Base-by-base conservation (phyloP, 2,113 vertebrate genomes). In the Atractosteus spatula region DNA sequence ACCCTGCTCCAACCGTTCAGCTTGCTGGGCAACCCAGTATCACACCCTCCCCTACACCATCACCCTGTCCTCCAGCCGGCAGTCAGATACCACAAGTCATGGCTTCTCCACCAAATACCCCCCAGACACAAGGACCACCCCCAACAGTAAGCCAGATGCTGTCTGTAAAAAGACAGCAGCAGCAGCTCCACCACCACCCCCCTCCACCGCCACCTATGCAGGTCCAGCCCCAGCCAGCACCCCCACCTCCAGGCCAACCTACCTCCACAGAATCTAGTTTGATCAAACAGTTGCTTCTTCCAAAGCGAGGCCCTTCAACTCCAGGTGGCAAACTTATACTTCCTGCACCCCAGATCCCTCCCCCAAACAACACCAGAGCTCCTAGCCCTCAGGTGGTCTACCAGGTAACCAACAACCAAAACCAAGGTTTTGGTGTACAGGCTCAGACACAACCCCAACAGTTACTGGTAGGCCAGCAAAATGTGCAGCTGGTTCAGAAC, bases 271-370 rank as follows among this genome's bases (percentile, higher is more conserved):
- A 99, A 87, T 99, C 97, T 68, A 99, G 97, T 86, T 91, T 99
- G 84, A 99, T 99, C 81, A 99, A 99, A 90, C 97, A 99, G 85
- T 87, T 99, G 84, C 92, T 99, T 85, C 96, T 99, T 93, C 97
- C 97, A 63, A 99, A 98, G 91, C 94, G 96, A 82, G 97, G 97
- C 62, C 97, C 97, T 82, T 94, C 96, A 2, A 99, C 95, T 10
- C 97, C 97, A 0, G 97, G 97, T 59, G 97, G 97, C 3, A 99
- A 99, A 84, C 94, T 99, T 69, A 99, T 99, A 71, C 94, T 99
- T 56, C 97, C 97, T 44, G 97, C 97, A 74, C 97, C 97, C 17
- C 97, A 99, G 89, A 94, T 99, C 81, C 97, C 97, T 81, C 92
- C 92, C 79, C 95, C 96, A 63, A 95, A 93, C 77, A 96, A 92